Percentiles rank a stretch among this genome's conserved stretches.
Conservation (phyloP, 2,113 vertebrate genomes). For the Abramis brama region DNA sequence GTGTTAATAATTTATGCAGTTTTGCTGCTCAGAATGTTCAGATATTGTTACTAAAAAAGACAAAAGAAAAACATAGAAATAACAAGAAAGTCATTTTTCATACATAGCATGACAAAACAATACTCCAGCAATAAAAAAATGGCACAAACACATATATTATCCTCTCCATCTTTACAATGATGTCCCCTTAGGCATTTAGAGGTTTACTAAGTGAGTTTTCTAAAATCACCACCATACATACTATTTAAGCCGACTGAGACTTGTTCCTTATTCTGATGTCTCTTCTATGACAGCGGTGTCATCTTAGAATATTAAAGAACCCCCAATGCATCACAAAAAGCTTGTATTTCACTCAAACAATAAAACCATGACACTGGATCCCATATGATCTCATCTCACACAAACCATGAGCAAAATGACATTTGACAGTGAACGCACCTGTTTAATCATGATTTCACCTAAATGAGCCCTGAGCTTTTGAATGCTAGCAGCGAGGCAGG, state of each 20-base stretch:
- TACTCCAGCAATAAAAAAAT: not conserved
- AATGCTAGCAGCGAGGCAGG: not conserved
- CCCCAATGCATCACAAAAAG: slow-evolving; percentile 5
- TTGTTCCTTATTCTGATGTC: not conserved
- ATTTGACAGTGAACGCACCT: slow-evolving; percentile 21
- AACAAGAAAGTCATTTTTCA: not conserved
- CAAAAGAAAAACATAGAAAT: not conserved
- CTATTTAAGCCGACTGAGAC: not conserved
- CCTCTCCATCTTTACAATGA: not conserved
- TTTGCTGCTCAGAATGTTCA: not conserved
- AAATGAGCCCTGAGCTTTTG: slow-evolving; percentile 22
- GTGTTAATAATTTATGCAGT: not conserved
- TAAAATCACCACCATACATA: not conserved
- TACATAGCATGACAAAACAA: not conserved
- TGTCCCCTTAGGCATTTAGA: not conserved
- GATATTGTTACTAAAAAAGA: not conserved
- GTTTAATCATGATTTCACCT: slow-evolving; percentile 22
- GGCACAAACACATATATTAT: not conserved
- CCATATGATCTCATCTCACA: not conserved
- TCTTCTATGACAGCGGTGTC: not conserved
- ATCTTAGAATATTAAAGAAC: not conserved
- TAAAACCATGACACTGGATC: slow-evolving; percentile 3
- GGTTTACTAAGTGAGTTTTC: not conserved
- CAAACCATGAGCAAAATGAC: not conserved
- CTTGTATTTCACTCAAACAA: slow-evolving; percentile 6